These are phyloP conservation scores for Narcine bancroftii DNA, from an alignment of 2,113 vertebrate species.

Conservation along the genomic window DNA sequence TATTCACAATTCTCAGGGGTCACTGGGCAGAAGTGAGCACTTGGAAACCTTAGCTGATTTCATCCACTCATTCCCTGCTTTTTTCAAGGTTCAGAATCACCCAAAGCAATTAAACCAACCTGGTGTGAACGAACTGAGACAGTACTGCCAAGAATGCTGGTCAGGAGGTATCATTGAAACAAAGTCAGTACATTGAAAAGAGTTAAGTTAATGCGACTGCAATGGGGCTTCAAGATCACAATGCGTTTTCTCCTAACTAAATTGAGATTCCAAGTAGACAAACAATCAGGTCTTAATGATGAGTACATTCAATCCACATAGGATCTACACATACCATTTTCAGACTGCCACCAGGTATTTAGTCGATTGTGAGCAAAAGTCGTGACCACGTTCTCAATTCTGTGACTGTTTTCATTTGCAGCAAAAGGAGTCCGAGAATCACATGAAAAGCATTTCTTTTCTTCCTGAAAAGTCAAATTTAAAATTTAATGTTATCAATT, in stretches of 20 bases:
- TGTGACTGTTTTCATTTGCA: conserved; percentile 64
- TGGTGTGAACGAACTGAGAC: background rate
- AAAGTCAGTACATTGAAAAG: background rate
- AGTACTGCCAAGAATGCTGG: background rate
- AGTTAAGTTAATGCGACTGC: background rate
- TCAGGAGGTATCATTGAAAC: background rate
- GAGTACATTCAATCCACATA: background rate
- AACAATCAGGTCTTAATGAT: background rate
- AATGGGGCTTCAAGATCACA: background rate
- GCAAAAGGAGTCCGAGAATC: conserved; percentile 66
- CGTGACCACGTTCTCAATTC: conserved; percentile 88
- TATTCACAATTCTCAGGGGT: background rate
- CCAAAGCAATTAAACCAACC: background rate
- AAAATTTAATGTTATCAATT: background rate
- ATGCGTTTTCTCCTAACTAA: background rate
- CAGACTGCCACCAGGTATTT: conserved; percentile 97
- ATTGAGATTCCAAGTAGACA: background rate
- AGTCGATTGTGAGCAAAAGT: conserved; percentile 83
- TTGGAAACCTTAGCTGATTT: background rate
- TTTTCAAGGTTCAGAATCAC: background rate
- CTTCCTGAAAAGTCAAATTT: conserved; percentile 68
- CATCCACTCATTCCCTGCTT: background rate
- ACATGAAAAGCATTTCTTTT: conserved; percentile 93
- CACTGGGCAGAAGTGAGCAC: background rate
- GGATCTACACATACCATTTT: conserved; percentile 71